Base-by-base conservation (phyloP, 2,888 invertebrate species). In the Esperia sulphurella region DNA sequence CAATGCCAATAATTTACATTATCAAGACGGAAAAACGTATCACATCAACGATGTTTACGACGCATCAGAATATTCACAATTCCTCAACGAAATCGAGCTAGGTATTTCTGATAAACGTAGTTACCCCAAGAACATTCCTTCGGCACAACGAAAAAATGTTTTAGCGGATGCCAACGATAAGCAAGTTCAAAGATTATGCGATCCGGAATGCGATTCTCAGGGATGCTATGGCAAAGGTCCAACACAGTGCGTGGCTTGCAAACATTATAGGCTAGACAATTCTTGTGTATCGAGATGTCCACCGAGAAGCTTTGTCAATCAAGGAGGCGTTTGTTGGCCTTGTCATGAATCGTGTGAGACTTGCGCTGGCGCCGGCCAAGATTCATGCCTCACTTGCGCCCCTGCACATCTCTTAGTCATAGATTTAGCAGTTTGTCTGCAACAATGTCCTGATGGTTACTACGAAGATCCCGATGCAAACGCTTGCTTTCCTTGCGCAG, bases 281-380 rank as follows among this genome's bases (percentile, higher is more conserved):
- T 94, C 95, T 14, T 97, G 96, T 75, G 95, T 96, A 1, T 94
- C 94, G 54, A 91, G 93, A 54, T 96, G 96, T 72, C 96, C 96
- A 3, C 95, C 95, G 8, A 91, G 96, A 59, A 96, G 95, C 68
- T 96, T 95, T 66, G 94, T 95, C 3, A 95, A 95, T 71, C 93
- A 94, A 62, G 94, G 94, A 38, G 95, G 94, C 13, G 93, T 94
- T 14, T 97, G 97, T 68, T 94, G 95, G 92, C 95, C 95, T 0
- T 97, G 97, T 60, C 96, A 97, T 71, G 95, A 96, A 67, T 95
- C 96, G 0, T 97, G 97, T 69, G 94, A 95, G 73, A 96, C 95
- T 13, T 97, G 97, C 72, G 96, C 95, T 9, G 97, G 96, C 8
- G 94, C 96, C 7, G 95, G 95, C 8, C 96, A 95, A 73, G 95